phyloP scores from a whole-genome alignment of 2,797 vertebrate species.

The Alouatta caraya region DNA sequence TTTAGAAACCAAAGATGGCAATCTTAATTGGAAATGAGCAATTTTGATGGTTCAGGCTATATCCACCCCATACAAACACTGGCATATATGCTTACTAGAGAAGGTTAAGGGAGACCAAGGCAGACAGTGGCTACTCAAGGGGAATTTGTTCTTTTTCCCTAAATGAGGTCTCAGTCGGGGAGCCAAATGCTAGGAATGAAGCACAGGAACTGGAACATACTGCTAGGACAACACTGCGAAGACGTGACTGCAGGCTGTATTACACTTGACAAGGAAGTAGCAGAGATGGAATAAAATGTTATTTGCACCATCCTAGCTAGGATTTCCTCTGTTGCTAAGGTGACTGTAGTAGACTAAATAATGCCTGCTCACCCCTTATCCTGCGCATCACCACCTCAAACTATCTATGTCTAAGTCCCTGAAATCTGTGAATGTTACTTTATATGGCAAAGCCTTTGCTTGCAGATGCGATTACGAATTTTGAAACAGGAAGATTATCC shows the following conservation, averaged over 20 bases:
- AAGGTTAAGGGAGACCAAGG: background rate
- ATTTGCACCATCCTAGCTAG: background rate
- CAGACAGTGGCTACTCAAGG: background rate
- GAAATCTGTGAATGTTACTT: background rate
- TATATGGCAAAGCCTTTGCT: background rate
- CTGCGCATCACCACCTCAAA: background rate
- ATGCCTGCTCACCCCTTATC: fast-evolving
- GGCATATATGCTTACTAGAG: background rate
- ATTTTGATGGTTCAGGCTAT: background rate
- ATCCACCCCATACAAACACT: background rate
- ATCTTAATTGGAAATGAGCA: background rate
- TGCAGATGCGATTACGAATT: background rate
- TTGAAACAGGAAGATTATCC: background rate
- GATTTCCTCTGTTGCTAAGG: background rate
- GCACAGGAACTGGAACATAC: too few species aligned
- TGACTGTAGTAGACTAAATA: background rate
- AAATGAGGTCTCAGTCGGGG: background rate
- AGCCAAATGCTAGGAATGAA: background rate
- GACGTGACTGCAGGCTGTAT: background rate
- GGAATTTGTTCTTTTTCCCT: background rate
- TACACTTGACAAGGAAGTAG: background rate
- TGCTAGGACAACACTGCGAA: background rate
- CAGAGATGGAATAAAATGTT: background rate
- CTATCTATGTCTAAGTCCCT: background rate
- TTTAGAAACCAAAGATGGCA: background rate